A percentile compares a stretch with the other conserved stretches of the same genome.
Conservation (phyloP, 2,113 vertebrate species). For the Myodes glareolus region DNA sequence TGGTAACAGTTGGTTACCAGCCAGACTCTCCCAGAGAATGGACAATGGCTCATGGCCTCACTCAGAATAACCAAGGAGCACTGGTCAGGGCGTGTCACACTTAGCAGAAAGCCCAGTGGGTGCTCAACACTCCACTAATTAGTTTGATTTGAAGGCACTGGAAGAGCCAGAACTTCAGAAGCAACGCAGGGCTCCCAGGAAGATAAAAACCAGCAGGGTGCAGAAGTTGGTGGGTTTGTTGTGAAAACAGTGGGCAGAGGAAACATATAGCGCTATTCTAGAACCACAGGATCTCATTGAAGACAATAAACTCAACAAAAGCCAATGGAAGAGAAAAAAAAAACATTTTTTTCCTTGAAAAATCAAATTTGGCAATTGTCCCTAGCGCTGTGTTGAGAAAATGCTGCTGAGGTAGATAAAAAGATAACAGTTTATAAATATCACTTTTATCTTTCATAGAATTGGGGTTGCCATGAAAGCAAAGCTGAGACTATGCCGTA, state of each 20-base stretch:
- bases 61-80: conserved; percentile 37
- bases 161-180: background rate
- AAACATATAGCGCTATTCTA: background rate
- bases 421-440: conserved; percentile 16
- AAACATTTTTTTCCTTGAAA: background rate
- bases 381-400: conserved; percentile 26
- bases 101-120: background rate
- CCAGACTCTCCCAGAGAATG: background rate
- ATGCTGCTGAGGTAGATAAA: conserved; percentile 39
- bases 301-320: conserved; percentile 24
- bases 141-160: background rate
- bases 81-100: background rate
- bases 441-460: conserved; percentile 3
- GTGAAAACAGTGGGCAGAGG: background rate
- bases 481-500: background rate
- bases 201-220: background rate
- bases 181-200: background rate
- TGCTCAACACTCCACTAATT: background rate
- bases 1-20: background rate
- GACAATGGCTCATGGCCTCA: background rate
- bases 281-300: background rate
- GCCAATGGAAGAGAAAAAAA: background rate
- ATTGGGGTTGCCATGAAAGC: background rate
- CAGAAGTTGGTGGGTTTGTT: background rate
- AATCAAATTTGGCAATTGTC: background rate